Conservation (phyloP, 2,113 vertebrate genomes). For the Aldabrachelys gigantea region DNA sequence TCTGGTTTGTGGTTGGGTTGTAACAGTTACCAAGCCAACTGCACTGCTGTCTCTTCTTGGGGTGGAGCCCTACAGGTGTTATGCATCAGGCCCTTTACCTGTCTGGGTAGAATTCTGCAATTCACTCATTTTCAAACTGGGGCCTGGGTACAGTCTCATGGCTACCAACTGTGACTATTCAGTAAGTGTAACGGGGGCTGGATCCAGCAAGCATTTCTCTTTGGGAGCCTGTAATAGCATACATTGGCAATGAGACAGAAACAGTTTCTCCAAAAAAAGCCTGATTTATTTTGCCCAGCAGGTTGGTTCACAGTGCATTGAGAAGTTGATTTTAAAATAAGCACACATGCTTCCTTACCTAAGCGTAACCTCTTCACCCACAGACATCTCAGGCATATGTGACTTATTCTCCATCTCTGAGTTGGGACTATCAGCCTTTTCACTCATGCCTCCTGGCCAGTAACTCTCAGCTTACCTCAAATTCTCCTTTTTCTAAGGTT, state of each 20-base stretch:
- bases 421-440: neutral
- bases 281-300: neutral
- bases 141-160: too few relatives aligned
- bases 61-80: neutral
- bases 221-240: neutral
- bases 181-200: neutral
- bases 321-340: neutral
- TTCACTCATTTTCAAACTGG: neutral
- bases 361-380: neutral
- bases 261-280: neutral
- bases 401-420: neutral
- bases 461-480: neutral
- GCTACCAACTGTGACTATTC: neutral
- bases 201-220: neutral
- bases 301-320: neutral
- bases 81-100: too few relatives aligned
- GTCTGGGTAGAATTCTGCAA: neutral
- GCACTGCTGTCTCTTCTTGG: neutral
- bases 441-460: neutral
- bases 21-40: neutral
- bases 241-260: neutral
- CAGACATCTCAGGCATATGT: neutral
- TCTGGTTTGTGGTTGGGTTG: neutral
- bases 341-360: neutral
- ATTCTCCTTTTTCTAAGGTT: neutral